Conservation (phyloP, 2,113 vertebrate genomes). For the Nymphicus hollandicus region DNA sequence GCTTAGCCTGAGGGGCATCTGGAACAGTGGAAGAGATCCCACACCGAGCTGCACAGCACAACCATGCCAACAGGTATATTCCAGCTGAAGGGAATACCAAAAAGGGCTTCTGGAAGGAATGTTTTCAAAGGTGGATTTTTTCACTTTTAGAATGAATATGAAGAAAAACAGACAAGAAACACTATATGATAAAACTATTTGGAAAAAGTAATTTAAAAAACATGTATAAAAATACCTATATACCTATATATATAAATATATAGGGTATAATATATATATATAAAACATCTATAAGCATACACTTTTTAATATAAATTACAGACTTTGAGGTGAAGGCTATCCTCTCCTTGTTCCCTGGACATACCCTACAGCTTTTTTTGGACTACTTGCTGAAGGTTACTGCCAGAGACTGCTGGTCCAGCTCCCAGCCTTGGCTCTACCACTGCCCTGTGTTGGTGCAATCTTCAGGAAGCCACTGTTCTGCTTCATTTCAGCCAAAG, state of each 20-base stretch:
- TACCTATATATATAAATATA: not conserved
- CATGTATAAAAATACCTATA: not conserved
- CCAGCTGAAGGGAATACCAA: not conserved
- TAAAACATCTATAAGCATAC: not conserved
- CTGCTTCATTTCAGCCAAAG: not conserved
- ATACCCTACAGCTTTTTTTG: not conserved
- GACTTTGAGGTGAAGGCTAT: not conserved
- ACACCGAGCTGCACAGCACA: rapidly evolving
- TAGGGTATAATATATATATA: not conserved
- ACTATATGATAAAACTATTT: not conserved
- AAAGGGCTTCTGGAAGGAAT: not conserved
- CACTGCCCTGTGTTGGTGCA: not conserved
- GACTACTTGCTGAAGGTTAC: not conserved
- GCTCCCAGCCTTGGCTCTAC: not conserved
- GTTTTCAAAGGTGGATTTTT: not conserved
- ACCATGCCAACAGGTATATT: not conserved
- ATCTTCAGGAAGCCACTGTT: not conserved
- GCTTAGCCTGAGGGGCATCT: not conserved
- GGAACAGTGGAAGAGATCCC: not conserved
- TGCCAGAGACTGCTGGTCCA: not conserved
- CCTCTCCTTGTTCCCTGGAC: not conserved
- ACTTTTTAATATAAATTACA: not conserved
- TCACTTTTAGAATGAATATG: not conserved
- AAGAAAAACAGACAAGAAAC: not conserved
- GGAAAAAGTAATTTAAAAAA: not conserved